Base-by-base conservation (phyloP, 2,113 vertebrate species). In the Jaculus jaculus region DNA sequence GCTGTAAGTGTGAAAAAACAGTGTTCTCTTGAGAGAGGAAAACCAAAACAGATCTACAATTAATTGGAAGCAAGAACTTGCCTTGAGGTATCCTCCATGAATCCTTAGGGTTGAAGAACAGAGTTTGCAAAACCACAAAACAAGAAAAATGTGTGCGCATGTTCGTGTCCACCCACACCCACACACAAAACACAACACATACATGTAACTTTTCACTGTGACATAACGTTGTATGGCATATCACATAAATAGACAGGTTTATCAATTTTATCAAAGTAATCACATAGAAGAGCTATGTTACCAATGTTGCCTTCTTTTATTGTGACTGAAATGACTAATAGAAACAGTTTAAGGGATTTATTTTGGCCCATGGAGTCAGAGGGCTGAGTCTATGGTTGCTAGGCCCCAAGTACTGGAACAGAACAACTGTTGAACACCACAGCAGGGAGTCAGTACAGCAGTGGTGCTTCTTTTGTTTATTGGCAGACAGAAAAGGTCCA, bases 21-120 rank as follows among this genome's bases (percentile, higher is more conserved):
- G 20, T 58, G 18, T 69, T 16, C 68, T 90, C 24, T 74, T 72
- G 73, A 91, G 58, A 92, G 18, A 82, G n/a, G 5, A 42, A 80
- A 89, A 83, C 20, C 21, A 71, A 94, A 81, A 1, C 23, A 73
- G 87, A 78, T 15, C 51, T 51, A 65, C 3, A 93, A 65, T 88
- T 92, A 85, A 91, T 11, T 79, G 51, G 7, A 94, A 94, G 32
- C 9, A 85, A 94, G 17, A 91, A 63, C 23, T 82, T 54, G 42
- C 61, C 69, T 61, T 87, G 9, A 74, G 51, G 8, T 47, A 78
- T 65, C 7, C 7, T 74, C 11, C 15, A 17, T 58, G 7, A 37
- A 63, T 90, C 60, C 17, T 65, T 28, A 39, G 21, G 63, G 15
- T 74, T 93, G 71, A 65, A 7, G 16, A 75, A 23, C n/a, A 11